Conservation (phyloP, 2,113 vertebrate species). For the Serinus canaria region DNA sequence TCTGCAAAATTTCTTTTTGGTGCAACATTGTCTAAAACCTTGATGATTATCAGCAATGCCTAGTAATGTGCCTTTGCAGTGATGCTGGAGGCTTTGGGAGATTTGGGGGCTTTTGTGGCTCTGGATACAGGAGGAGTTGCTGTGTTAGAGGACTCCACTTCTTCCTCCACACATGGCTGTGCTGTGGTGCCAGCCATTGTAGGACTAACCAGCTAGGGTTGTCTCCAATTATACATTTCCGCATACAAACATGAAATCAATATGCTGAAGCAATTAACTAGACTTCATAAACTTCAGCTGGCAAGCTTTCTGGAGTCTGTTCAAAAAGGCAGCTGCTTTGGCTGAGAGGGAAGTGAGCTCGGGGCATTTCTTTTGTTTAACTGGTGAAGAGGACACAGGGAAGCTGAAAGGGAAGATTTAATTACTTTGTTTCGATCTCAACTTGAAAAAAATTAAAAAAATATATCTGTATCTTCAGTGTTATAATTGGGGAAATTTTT, state of each 20-base stretch:
- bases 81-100: not conserved
- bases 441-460: not conserved
- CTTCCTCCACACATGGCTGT: not conserved
- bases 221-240: not conserved
- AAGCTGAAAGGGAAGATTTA: not conserved
- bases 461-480: not conserved
- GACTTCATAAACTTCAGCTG: constrained; percentile 45
- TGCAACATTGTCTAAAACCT: not conserved
- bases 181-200: not conserved
- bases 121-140: not conserved
- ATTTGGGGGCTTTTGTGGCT: not conserved
- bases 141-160: not conserved
- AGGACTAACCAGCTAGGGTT: not conserved
- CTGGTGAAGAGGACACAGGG: not conserved
- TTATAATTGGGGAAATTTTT: not conserved
- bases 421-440: not conserved
- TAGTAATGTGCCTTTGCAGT: not conserved
- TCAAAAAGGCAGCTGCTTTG: not conserved
- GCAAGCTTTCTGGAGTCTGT: constrained; percentile 16
- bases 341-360: not conserved
- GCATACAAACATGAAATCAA: constrained; percentile 41
- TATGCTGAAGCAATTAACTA: constrained; percentile 16
- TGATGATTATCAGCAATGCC: not conserved
- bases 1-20: not conserved
- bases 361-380: not conserved